Conservation (phyloP, 2,888 invertebrate species). For the Shargacucullia verbasci region DNA sequence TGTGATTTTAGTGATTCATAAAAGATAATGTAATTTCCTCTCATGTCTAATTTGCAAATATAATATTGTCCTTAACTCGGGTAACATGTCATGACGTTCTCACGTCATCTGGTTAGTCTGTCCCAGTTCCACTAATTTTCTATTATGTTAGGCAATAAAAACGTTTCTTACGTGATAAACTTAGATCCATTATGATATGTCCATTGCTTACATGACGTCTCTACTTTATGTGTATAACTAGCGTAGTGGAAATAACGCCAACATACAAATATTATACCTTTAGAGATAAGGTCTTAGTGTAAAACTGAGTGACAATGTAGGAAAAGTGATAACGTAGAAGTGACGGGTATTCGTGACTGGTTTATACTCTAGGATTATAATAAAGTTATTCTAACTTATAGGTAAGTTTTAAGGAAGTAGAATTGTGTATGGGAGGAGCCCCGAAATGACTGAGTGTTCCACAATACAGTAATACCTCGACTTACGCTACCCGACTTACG, state of each 20-base stretch:
- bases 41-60: not conserved
- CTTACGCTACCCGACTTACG: too few relatives aligned
- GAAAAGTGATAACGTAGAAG: constrained; percentile 67
- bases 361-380: constrained; percentile 63
- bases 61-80: not conserved
- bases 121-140: constrained; percentile 56
- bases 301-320: constrained; percentile 59
- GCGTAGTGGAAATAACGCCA: constrained; percentile 66
- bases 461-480: too few relatives aligned
- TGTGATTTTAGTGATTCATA: not conserved
- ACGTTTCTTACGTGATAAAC: constrained; percentile 48
- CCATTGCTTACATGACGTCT: constrained; percentile 46
- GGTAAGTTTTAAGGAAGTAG: constrained; percentile 37
- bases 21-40: not conserved
- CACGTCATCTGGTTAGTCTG: constrained; percentile 43
- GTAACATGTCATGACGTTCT: constrained; percentile 2
- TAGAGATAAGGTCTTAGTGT: constrained; percentile 57
- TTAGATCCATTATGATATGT: constrained; percentile 49
- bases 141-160: constrained; percentile 62
- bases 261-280: constrained; percentile 61
- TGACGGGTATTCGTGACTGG: constrained; percentile 70
- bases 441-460: constrained; percentile 51
- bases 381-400: constrained; percentile 51
- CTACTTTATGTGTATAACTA: constrained; percentile 44
- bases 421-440: constrained; percentile 23